phyloP scores from a whole-genome alignment of 2,888 invertebrate species.

The Cepaea hortensis region DNA sequence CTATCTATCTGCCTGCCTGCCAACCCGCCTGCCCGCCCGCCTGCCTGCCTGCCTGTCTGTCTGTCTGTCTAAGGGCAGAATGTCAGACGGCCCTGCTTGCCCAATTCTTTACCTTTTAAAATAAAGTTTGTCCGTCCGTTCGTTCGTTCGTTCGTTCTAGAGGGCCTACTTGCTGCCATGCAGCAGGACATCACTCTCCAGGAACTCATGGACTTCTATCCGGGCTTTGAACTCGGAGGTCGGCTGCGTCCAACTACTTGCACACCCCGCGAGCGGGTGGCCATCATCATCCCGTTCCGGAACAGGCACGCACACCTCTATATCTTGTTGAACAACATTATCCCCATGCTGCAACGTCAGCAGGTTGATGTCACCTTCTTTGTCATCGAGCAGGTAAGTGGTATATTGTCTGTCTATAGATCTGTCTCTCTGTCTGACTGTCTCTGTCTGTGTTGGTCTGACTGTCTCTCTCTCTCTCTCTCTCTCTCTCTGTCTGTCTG shows the following conservation, averaged over 20 bases:
- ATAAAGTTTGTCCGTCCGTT: neutral
- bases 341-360: slow-evolving; percentile 24
- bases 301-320: slow-evolving; percentile 16
- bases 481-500: no score
- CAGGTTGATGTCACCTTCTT: slow-evolving; percentile 30
- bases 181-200: neutral
- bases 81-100: no score
- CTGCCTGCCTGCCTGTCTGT: neutral
- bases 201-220: neutral
- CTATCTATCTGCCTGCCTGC: neutral
- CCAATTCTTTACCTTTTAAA: no score
- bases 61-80: neutral
- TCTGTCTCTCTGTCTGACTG: no score
- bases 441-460: no score
- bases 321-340: slow-evolving; percentile 15
- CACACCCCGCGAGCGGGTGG: neutral
- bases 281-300: slow-evolving; percentile 18
- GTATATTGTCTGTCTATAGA: no score
- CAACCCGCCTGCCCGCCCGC: neutral
- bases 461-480: no score
- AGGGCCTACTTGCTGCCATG: neutral
- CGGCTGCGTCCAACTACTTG: neutral
- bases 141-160: slow-evolving; percentile 53
- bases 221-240: neutral
- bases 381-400: slow-evolving; percentile 33